phyloP scores from a whole-genome alignment of 2,888 invertebrate genomes.

The Hedychridium roseum region DNA sequence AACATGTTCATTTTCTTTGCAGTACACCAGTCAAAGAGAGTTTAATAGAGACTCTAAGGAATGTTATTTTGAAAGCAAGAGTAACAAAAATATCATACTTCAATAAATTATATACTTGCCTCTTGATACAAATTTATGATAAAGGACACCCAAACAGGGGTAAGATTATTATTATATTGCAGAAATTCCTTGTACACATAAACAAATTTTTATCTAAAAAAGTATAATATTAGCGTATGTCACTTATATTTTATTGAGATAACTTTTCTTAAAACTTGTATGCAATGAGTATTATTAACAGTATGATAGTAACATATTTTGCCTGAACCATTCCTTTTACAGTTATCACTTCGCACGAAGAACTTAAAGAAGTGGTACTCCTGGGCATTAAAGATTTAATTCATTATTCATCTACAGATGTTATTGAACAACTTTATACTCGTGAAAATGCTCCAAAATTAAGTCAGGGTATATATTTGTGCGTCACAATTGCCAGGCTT shows the following conservation, averaged over 20 bases:
- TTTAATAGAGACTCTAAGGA: conserved; percentile 66
- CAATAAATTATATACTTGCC: conserved; percentile 67
- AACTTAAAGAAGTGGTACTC: conserved; percentile 70
- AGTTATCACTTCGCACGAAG: conserved; percentile 72
- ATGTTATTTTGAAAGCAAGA: conserved; percentile 65
- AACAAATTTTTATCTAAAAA: neutral
- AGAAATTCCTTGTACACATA: neutral
- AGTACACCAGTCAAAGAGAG: conserved; percentile 66
- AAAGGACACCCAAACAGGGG: conserved; percentile 65
- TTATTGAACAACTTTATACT: conserved; percentile 68
- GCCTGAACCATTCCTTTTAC: too few relatives aligned
- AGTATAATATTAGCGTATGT: neutral
- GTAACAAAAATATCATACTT: conserved; percentile 67
- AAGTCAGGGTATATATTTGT: conserved; percentile 73
- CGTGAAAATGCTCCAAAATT: conserved; percentile 69
- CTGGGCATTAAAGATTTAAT: conserved; percentile 67
- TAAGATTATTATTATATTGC: conserved; percentile 41
- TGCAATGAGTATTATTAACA: conserved; percentile 9
- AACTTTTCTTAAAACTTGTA: too few relatives aligned
- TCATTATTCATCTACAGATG: conserved; percentile 65
- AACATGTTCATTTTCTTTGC: conserved; percentile 33
- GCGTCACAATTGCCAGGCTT: conserved; percentile 71
- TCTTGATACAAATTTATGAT: conserved; percentile 69
- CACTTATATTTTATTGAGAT: conserved; percentile 20
- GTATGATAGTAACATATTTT: too few relatives aligned